Percentiles rank a stretch among this genome's conserved stretches.
phyloP scores from a whole-genome alignment of 2,888 invertebrate genomes.

The Sarcophaga carnaria region DNA sequence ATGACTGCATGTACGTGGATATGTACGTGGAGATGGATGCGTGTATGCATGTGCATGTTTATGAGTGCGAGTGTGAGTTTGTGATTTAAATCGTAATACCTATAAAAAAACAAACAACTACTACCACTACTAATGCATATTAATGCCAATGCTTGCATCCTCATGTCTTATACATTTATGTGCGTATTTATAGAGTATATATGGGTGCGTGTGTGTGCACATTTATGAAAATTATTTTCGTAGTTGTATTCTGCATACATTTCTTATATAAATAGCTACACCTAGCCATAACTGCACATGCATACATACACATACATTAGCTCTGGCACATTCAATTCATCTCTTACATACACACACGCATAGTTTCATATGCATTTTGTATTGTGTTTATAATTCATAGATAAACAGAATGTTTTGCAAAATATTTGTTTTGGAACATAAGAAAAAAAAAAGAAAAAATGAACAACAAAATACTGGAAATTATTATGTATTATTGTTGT shows the following conservation, averaged over 20 bases:
- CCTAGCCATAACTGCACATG: background rate
- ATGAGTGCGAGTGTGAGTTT: background rate
- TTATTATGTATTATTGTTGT: too few relatives aligned
- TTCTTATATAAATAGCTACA: background rate
- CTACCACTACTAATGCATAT: conserved; percentile 28
- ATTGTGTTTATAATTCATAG: conserved; percentile 22
- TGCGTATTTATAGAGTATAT: background rate
- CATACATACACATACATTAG: background rate
- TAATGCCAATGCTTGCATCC: conserved; percentile 27
- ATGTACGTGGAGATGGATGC: background rate
- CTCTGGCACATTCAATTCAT: background rate
- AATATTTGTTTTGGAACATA: conserved; percentile 30
- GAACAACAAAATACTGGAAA: background rate
- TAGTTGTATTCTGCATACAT: conserved; percentile 5
- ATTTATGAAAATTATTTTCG: conserved; percentile 25
- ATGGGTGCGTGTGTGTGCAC: background rate
- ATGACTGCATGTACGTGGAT: too few relatives aligned
- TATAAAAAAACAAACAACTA: conserved; percentile 27
- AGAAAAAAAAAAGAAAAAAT: background rate
- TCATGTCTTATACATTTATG: background rate
- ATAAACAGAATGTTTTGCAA: conserved; percentile 51
- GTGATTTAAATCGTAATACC: conserved; percentile 39
- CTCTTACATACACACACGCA: too few relatives aligned
- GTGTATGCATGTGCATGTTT: background rate
- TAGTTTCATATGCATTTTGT: too few relatives aligned